phyloP scores from a whole-genome alignment of 30 jellyfish, hydroid and myxozoan genomes.

The Cassiopea xamachana region DNA sequence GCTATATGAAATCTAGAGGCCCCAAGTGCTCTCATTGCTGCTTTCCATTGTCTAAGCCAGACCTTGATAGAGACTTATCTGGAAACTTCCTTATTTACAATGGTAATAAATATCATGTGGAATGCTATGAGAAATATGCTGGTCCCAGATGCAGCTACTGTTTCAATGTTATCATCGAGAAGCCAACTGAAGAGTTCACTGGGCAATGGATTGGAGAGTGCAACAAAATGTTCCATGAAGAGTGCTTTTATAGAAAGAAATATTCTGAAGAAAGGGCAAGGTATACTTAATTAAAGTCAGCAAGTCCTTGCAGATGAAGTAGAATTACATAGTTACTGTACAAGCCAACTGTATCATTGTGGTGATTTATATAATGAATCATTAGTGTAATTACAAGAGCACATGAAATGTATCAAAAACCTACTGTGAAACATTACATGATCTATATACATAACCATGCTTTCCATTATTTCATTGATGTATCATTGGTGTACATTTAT shows the following conservation, averaged over 20 bases:
- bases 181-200: slow-evolving; percentile 79
- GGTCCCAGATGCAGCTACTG: slow-evolving; percentile 99
- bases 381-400: no score
- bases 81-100: slow-evolving; percentile 82
- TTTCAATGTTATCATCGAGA: slow-evolving; percentile 93
- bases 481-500: no score
- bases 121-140: slow-evolving; percentile 96
- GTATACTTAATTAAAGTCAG: slow-evolving; percentile 34
- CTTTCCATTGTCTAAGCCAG: slow-evolving; percentile 87
- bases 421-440: no score
- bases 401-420: no score
- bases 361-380: no score
- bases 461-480: no score
- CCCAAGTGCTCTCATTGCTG: slow-evolving; percentile 98
- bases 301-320: neutral
- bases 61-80: slow-evolving; percentile 83
- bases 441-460: no score
- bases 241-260: slow-evolving; percentile 86
- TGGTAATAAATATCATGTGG: slow-evolving; percentile 92
- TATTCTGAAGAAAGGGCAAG: slow-evolving; percentile 86
- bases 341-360: neutral
- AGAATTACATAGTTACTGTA: neutral
- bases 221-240: slow-evolving; percentile 82
- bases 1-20: slow-evolving; percentile 91
- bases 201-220: slow-evolving; percentile 95